Evolutionary conservation across 2,113 vertebrate genomes (phyloP), one percentile per base, ranked within the genome.

Genomic region (Desmodus rotundus): DNA sequence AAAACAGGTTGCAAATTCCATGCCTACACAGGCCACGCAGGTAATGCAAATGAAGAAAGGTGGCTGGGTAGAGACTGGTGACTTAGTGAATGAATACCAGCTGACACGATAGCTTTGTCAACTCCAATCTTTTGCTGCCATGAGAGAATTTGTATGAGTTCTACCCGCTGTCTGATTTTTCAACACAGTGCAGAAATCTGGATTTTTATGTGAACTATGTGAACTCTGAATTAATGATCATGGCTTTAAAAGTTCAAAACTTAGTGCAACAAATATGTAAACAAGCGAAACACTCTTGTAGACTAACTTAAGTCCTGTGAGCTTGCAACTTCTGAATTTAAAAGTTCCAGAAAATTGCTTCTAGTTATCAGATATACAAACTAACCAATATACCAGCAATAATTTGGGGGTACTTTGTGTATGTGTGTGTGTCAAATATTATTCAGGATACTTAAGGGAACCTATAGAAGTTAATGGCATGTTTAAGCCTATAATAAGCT

Each of bases 271-370:
- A 85, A 88, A 77, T 95, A 65, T 31, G 41, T 41, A 93, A 78
- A 91, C 5, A 90, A 63, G 17, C 22, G 74, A 94, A 89, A 56
- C 5, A 52, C 10, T 87, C 15, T 67, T 73, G 1, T 19, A 72
- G 63, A 45, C 1, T 76, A 38, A 38, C 38, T 28, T 16, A 54
- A 87, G 43, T 76, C 45, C 12, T 58, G 1, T 24, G 88, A 84
- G 26, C 81, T 61, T 95, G 8, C 9, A 85, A 83, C 24, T 56
- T 91, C 5, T 87, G 41, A 33, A 28, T 93, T 77, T 16, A 93
- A 68, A 95, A 12, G 70, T 92, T 87, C 56, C 36, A 89, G 83
- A 92, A 93, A 78, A 5, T 95, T 91, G 47, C n/a, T 84, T 85
- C 5, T 56, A 20, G 50, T 47, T 84, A 90, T 15, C 68, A 58